These are phyloP conservation scores for Saturnia japonica DNA, from an alignment of 2,888 invertebrate genomes.

Conservation along the genomic window DNA sequence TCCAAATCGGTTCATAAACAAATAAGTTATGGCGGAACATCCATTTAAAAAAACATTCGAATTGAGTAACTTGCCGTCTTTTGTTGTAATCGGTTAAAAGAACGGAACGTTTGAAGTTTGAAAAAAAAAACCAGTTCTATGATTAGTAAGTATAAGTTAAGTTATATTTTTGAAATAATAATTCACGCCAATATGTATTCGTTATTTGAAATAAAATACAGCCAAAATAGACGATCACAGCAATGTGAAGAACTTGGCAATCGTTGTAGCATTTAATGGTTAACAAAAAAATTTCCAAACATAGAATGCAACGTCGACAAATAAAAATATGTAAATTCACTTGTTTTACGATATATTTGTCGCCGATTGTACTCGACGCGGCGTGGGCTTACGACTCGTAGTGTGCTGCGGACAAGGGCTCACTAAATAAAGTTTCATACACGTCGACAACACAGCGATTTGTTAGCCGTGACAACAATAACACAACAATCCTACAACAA, in stretches of 20 bases:
- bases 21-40: too few species aligned
- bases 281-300: constrained; percentile 2
- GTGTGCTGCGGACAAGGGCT: constrained; percentile 34
- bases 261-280: not conserved
- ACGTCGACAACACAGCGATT: constrained; percentile 60
- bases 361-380: constrained; percentile 3
- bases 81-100: too few species aligned
- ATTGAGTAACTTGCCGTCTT: too few species aligned
- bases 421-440: constrained; percentile 60
- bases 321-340: constrained; percentile 4
- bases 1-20: too few species aligned
- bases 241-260: constrained; percentile 1
- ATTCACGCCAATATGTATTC: too few species aligned
- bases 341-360: constrained; percentile 9
- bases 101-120: too few species aligned
- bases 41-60: too few species aligned
- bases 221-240: not conserved
- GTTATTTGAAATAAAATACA: too few species aligned
- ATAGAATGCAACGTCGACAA: not conserved
- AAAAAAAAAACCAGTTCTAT: too few species aligned
- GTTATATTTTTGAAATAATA: too few species aligned
- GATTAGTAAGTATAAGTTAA: too few species aligned
- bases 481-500: constrained; percentile 69
- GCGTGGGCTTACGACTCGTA: constrained; percentile 18
- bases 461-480: constrained; percentile 56